Conservation (phyloP, 1,140 invertebrate genomes). For the Harpegnathos saltator region DNA sequence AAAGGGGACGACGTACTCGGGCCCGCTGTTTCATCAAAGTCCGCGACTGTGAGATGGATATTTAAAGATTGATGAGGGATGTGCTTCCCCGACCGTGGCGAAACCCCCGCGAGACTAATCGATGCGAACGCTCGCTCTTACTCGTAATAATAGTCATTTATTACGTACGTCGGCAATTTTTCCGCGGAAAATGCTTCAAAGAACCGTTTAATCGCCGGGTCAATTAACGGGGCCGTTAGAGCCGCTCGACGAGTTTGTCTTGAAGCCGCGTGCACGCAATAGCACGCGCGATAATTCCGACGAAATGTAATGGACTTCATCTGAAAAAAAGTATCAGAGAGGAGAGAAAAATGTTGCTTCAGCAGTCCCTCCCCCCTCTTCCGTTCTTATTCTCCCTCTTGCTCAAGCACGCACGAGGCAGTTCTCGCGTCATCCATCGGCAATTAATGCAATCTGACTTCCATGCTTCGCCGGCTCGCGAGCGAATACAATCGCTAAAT, state of each 20-base stretch:
- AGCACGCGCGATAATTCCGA: background rate
- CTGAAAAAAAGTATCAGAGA: too few relatives aligned
- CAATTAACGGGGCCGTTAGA: slow-evolving; percentile 13
- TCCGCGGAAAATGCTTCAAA: slow-evolving; percentile 1
- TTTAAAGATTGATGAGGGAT: slow-evolving; percentile 52
- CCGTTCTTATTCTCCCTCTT: background rate
- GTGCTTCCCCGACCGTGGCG: slow-evolving; percentile 41
- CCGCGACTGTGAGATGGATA: slow-evolving; percentile 34
- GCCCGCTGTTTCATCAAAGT: slow-evolving; percentile 8
- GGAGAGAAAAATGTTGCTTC: too few relatives aligned
- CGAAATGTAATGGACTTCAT: background rate
- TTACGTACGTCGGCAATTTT: slow-evolving; percentile 36
- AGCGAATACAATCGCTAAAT: too few relatives aligned
- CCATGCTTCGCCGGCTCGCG: background rate
- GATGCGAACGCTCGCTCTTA: slow-evolving; percentile 47
- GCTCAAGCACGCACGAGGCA: background rate
- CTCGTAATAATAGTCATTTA: slow-evolving; percentile 58
- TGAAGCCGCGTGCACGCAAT: background rate
- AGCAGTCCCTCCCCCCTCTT: too few relatives aligned
- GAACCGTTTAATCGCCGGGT: slow-evolving; percentile 33
- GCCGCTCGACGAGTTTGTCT: background rate
- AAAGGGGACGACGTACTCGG: background rate
- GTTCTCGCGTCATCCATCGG: background rate
- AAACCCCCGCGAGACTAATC: slow-evolving; percentile 52
- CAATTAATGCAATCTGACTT: background rate